Base-by-base conservation (phyloP, 2,797 vertebrate genomes). In the Mus minutoides region DNA sequence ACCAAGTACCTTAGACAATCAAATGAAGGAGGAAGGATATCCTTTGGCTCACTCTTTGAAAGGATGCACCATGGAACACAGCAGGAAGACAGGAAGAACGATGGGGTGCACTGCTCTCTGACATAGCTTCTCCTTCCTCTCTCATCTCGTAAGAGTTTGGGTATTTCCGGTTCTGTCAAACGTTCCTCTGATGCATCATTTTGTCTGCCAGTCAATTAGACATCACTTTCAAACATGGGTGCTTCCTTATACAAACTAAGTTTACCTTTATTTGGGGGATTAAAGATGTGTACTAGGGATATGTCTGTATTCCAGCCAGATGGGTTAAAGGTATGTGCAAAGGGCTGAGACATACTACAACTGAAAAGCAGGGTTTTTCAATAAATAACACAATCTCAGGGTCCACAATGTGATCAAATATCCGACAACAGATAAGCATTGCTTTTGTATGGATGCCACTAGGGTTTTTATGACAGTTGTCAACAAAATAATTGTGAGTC, bases 391-490 rank as follows among this genome's bases (percentile, higher is more conserved):
- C 8, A 71, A 71, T 71, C 69, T 71, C 17, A 37, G n/a, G 34
- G 19, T 19, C n/a, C 16, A n/a, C 34, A 69, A 69, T n/a, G 67
- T 71, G 19, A 71, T 71, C 69, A 71, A 71, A 37, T 71, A 71
- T 37, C n/a, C 1, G 6, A n/a, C 16, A 69, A n/a, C 67, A 69
- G 67, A 69, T 21, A n/a, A 21, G 19, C n/a, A 37, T 52, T 90
- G 56, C 12, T 7, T 0, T 73, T 83, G 69, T 64, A 62, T 71
- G 46, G 85, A 40, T 67, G 86, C 4, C 82, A n/a, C 43, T 73
- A 24, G 46, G 54, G 54, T 94, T 90, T 90, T 96, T 90, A 83
- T 94, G 56, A 95, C 21, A 92, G 19, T 43, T 49, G 49, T 10
- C 58, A 80, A 90, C 73, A 76, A 75, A 85, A 83, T 79, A 91